These are phyloP conservation scores for Phrynocephalus versicolor DNA, from an alignment of 2,113 vertebrate genomes.

Conservation along the genomic window DNA sequence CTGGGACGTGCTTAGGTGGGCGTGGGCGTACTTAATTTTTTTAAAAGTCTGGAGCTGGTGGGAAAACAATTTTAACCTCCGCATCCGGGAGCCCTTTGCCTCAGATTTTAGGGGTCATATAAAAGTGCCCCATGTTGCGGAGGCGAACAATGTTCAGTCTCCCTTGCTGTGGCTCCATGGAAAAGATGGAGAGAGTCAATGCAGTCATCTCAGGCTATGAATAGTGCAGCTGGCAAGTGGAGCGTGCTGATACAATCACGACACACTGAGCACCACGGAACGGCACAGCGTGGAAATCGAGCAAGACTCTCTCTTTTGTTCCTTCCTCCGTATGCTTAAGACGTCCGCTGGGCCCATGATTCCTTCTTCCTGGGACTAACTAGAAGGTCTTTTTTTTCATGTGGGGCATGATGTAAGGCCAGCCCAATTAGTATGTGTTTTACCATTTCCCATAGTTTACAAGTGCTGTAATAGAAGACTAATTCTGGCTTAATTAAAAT, in stretches of 20 bases:
- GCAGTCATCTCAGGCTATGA: background rate
- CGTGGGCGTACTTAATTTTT: no score
- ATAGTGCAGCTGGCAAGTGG: background rate
- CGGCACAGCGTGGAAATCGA: background rate
- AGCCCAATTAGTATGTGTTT: slow-evolving; percentile 34
- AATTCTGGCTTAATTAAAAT: slow-evolving; percentile 55
- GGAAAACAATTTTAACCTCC: no score
- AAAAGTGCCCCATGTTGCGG: no score
- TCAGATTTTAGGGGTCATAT: no score
- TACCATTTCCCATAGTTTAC: slow-evolving; percentile 33
- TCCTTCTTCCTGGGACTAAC: slow-evolving; percentile 40
- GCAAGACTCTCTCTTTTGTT: background rate
- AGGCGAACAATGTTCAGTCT: background rate
- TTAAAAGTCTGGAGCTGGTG: no score
- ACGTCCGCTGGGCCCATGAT: slow-evolving; percentile 20
- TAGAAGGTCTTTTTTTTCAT: background rate
- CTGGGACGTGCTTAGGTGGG: no score
- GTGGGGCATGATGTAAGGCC: slow-evolving; percentile 12
- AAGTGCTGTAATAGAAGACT: slow-evolving; percentile 23
- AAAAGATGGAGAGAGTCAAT: background rate
- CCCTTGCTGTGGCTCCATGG: background rate
- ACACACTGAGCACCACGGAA: background rate
- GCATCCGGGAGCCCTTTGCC: no score
- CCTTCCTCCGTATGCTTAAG: background rate
- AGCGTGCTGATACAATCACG: accelerated